phyloP scores from a whole-genome alignment of 2,888 invertebrate genomes.

The Idaea biselata region DNA sequence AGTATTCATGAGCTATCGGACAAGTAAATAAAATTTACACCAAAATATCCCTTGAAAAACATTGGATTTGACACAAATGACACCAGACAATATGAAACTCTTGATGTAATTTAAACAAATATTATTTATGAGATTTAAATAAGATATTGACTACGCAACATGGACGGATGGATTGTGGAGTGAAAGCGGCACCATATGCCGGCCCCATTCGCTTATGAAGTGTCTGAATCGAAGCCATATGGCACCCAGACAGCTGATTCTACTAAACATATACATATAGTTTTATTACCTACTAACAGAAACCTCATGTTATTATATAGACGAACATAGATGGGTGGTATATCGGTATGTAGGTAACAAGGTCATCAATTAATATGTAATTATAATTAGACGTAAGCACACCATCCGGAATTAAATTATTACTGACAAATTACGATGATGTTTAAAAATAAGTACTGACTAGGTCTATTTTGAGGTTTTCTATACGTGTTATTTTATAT shows the following conservation, averaged over 20 bases:
- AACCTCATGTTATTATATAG: not conserved
- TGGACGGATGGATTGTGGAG: constrained; percentile 65
- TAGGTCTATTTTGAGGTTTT: too few relatives aligned
- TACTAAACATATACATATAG: constrained; percentile 38
- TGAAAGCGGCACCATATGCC: constrained; percentile 77
- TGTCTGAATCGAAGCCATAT: constrained; percentile 73
- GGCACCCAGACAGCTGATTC: constrained; percentile 68
- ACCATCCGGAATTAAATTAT: not conserved
- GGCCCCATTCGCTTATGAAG: constrained; percentile 74
- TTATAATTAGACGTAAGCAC: constrained; percentile 11
- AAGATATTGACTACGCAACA: constrained; percentile 44
- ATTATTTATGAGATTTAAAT: not conserved
- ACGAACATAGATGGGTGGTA: constrained; percentile 11
- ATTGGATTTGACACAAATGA: not conserved
- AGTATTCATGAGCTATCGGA: not conserved
- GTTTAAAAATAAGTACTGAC: not conserved
- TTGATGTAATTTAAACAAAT: not conserved
- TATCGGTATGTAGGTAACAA: constrained; percentile 21
- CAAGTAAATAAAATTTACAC: not conserved
- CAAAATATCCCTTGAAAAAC: not conserved
- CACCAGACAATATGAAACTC: not conserved
- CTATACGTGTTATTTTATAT: too few relatives aligned
- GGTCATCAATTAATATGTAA: constrained; percentile 21
- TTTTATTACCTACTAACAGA: not conserved
- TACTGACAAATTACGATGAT: not conserved